Evolutionary conservation across 2,888 invertebrate species (phyloP).

Genomic region (Orthosia cruda): DNA sequence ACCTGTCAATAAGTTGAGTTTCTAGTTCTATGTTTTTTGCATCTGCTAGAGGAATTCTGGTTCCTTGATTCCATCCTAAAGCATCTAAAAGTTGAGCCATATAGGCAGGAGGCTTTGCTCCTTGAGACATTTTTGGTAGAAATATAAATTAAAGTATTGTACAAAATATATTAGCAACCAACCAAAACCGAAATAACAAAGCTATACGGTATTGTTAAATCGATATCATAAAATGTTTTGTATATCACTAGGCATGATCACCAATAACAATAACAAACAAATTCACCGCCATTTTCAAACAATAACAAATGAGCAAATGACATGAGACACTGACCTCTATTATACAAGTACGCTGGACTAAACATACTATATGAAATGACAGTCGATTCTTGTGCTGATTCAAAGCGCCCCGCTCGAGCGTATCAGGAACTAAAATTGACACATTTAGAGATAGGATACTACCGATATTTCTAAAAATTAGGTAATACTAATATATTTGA

Average conservation of each 20-base stretch:
- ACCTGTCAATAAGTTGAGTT: conserved; percentile 84
- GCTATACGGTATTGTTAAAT: conserved; percentile 56
- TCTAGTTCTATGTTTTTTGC: conserved; percentile 92
- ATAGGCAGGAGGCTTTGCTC: conserved; percentile 81
- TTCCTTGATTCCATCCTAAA: conserved; percentile 95
- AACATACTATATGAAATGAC: no score
- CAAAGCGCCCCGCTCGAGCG: no score
- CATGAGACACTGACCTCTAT: no score
- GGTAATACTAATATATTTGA: no score
- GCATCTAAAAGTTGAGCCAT: conserved; percentile 93
- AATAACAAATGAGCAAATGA: conserved; percentile 72
- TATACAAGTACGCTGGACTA: no score
- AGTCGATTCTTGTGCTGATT: no score
- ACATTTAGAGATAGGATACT: no score
- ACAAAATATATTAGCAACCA: conserved; percentile 41
- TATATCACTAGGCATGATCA: conserved; percentile 51
- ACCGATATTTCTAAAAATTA: no score
- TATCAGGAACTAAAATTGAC: no score
- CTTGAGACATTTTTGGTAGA: conserved; percentile 75
- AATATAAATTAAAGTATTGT: conserved; percentile 30
- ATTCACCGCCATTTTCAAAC: conserved; percentile 76
- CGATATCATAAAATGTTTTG: conserved; percentile 68
- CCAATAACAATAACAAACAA: conserved; percentile 64
- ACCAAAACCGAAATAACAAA: conserved; percentile 51
- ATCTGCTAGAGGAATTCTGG: conserved; percentile 95